Base-by-base conservation (phyloP, 1,140 invertebrate species). In the Coptotermes formosanus region DNA sequence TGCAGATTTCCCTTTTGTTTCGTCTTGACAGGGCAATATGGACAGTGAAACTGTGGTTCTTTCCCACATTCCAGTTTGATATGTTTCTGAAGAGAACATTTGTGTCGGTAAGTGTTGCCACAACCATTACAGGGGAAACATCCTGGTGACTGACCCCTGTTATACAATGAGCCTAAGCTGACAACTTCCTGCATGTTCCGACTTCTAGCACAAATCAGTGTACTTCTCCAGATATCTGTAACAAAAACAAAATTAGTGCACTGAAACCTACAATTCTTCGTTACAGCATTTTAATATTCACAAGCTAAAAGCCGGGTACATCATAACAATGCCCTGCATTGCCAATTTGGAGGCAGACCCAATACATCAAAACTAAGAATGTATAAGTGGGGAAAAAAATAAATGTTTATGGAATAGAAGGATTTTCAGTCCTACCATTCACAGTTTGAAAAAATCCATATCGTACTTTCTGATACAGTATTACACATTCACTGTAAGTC, bases 21-120 rank as follows among this genome's bases (percentile, higher is more conserved):
- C 19, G 30, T 45, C 23, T 44, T n/a, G 1, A 84, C 30, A 25
- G 48, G 32, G 44, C 85, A 86, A 55, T 30, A 87, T 25, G 88
- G 88, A 83, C 90, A 90, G 6, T 88, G 86, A 86, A 89, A 90
- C 84, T 89, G 88, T 14, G 90, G 89, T 86, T 92, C 91, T 82
- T 92, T 91, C 82, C 93, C 93, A 87, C 91, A 92, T 48, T 95
- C 94, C 88, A 94, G 94, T 87, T 91, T 92, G 64, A 94, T 92
- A 87, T 95, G 94, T 14, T 94, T 91, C 86, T 90, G 90, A 75
- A 94, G 89, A 16, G 92, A 92, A 64, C 91, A 90, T 75, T 91
- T 91, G 87, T 91, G 91, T 0, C 90, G 90, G 88, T 93, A 94
- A 30, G 86, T 87, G 25, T 89, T 87, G 38, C 89, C 88, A 85